These are phyloP conservation scores for Menidia menidia DNA, from an alignment of 2,797 vertebrate species.

Conservation along the genomic window DNA sequence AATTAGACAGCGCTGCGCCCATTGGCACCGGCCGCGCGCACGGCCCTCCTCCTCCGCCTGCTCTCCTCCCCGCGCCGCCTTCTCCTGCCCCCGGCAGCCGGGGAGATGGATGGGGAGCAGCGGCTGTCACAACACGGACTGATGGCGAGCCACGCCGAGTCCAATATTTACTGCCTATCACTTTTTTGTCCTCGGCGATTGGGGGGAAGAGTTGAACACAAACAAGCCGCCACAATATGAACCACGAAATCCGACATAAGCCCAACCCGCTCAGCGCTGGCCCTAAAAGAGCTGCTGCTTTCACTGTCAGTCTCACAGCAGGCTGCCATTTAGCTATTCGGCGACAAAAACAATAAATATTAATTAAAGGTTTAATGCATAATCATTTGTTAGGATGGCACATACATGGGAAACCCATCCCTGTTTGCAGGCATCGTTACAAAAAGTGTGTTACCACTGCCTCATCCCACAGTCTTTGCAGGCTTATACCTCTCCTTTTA, in stretches of 20 bases:
- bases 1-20: slow-evolving; percentile 79
- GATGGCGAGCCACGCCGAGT: slow-evolving; percentile 27
- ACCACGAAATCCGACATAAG: not conserved
- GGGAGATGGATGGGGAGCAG: slow-evolving; percentile 8
- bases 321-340: too few species aligned
- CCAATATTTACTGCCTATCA: slow-evolving; percentile 24
- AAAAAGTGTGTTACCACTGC: too few species aligned
- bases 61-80: not conserved
- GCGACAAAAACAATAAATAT: too few species aligned
- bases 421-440: too few species aligned
- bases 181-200: not conserved
- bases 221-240: not conserved
- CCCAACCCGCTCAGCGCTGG: not conserved
- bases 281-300: not conserved
- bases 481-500: too few species aligned
- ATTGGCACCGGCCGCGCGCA: slow-evolving; percentile 74
- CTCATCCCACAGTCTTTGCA: too few species aligned
- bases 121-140: slow-evolving; percentile 19
- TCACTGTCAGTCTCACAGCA: too few species aligned
- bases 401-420: too few species aligned
- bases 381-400: too few species aligned
- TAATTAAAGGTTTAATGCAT: too few species aligned
- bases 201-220: not conserved
- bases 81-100: not conserved
- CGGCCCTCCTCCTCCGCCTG: slow-evolving; percentile 44